Evolutionary conservation across 2,888 invertebrate species (phyloP).

Genomic region (Apocheima hispidaria): DNA sequence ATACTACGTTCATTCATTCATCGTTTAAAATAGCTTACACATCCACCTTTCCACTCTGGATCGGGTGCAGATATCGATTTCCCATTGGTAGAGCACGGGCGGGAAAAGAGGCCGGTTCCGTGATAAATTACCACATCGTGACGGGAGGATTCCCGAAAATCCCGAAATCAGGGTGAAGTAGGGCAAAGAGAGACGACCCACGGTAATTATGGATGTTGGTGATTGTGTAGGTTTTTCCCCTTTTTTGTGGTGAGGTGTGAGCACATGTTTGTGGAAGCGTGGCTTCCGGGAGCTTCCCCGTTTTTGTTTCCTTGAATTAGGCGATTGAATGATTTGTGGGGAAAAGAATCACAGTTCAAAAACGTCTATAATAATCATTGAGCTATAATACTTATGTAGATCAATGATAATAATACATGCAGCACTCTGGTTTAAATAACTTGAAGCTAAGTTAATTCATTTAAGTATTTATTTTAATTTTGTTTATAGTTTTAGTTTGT

Average conservation of each 20-base stretch:
- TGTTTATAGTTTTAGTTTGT: too few relatives aligned
- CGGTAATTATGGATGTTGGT: constrained; percentile 40
- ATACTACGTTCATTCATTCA: constrained; percentile 22
- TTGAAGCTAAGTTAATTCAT: too few relatives aligned
- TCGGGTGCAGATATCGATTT: constrained; percentile 71
- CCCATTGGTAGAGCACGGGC: constrained; percentile 63
- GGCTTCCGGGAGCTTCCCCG: constrained; percentile 3
- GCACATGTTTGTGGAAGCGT: constrained; percentile 20
- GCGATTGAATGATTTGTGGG: constrained; percentile 1
- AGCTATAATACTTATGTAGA: too few relatives aligned
- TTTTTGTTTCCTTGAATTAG: constrained; percentile 15
- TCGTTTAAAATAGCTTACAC: constrained; percentile 28
- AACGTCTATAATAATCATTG: not conserved
- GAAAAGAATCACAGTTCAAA: not conserved
- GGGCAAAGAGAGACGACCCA: constrained; percentile 17
- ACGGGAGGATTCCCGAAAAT: constrained; percentile 58
- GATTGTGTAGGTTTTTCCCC: constrained; percentile 34
- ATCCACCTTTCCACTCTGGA: constrained; percentile 38
- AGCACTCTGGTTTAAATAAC: too few relatives aligned
- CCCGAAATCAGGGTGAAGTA: constrained; percentile 57
- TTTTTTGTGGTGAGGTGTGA: constrained; percentile 17
- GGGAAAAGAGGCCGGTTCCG: constrained; percentile 57
- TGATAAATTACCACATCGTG: constrained; percentile 73
- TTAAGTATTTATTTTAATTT: too few relatives aligned
- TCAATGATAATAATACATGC: too few relatives aligned